These are phyloP conservation scores for Perodicticus potto DNA, from an alignment of 2,797 vertebrate genomes.

Conservation along the genomic window DNA sequence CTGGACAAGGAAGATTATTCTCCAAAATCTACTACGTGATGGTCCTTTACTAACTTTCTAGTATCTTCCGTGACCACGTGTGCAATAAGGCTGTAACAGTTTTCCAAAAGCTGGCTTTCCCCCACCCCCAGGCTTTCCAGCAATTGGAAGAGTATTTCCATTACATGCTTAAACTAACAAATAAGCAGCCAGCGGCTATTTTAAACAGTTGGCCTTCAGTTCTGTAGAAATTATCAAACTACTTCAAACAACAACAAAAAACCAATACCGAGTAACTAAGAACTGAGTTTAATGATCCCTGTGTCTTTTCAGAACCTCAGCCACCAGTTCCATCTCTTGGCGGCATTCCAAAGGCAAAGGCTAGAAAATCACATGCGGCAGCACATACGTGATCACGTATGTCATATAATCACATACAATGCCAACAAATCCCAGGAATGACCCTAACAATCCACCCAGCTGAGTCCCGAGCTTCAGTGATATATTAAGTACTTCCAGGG, in stretches of 20 bases:
- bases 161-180: background rate
- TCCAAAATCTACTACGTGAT: background rate
- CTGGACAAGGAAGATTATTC: background rate
- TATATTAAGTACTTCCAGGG: background rate
- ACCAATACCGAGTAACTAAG: background rate
- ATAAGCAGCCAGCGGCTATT: background rate
- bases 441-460: background rate
- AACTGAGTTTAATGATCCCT: background rate
- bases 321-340: background rate
- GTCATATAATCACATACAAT: background rate
- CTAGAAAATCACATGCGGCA: background rate
- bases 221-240: background rate
- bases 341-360: conserved; percentile 32
- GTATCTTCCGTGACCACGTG: background rate
- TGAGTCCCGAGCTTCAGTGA: background rate
- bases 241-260: background rate
- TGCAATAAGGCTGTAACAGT: background rate
- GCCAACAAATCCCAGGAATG: background rate
- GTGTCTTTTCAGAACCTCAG: background rate
- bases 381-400: background rate
- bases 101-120: background rate
- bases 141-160: background rate
- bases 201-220: background rate
- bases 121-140: background rate
- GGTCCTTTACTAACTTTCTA: background rate